Percentiles rank a stretch among this genome's conserved stretches.
Evolutionary conservation across 2,888 invertebrate genomes (phyloP).

Genomic region (Celastrina argiolus): DNA sequence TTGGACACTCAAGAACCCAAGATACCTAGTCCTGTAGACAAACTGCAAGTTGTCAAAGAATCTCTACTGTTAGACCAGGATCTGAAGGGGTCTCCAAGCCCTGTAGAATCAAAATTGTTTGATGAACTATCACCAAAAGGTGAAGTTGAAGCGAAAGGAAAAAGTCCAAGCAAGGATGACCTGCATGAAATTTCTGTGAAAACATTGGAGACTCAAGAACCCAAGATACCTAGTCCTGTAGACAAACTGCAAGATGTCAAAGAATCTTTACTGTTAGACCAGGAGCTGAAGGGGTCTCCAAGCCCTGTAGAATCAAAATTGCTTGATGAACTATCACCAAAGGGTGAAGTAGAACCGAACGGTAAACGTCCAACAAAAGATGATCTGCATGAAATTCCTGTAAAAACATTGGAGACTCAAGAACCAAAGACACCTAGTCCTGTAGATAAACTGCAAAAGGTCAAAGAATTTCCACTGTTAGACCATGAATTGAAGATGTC

Average conservation of each 20-base stretch:
- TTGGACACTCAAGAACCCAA: no score
- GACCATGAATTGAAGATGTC: conserved; percentile 2
- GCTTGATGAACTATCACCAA: not conserved
- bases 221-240: no score
- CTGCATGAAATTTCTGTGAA: not conserved
- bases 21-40: not conserved
- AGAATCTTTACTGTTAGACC: no score
- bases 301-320: conserved; percentile 24
- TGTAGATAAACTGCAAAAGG: not conserved
- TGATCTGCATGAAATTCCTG: no score
- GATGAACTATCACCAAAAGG: no score
- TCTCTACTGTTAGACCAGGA: not conserved
- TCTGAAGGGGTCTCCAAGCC: no score
- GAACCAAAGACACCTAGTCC: conserved; percentile 25
- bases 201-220: no score
- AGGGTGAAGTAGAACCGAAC: not conserved
- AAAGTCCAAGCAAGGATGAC: not conserved
- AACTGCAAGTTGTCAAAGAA: not conserved
- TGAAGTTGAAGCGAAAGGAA: not conserved
- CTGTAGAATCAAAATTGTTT: no score
- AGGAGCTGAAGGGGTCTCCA: conserved; percentile 27
- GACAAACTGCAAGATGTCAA: not conserved
- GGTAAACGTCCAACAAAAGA: no score
- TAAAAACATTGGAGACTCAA: no score
- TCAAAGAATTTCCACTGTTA: no score